A percentile compares a stretch with the other conserved stretches of the same genome.
Conservation (phyloP, 2,797 vertebrate genomes). For the Enteromius viviparus region DNA sequence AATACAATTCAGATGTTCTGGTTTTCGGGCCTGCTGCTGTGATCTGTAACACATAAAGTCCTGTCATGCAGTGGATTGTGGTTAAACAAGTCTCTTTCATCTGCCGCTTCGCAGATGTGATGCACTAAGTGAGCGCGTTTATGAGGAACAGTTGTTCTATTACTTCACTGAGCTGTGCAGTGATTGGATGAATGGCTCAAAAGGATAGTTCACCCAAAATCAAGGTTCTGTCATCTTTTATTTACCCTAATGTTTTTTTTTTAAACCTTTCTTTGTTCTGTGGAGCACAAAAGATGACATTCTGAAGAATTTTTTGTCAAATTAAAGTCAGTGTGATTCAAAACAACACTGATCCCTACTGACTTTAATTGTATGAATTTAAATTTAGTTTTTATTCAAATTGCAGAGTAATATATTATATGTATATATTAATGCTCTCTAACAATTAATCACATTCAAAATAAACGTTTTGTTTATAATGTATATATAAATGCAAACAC, state of each 20-base stretch:
- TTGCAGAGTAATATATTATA: no score
- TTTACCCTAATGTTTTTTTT: not conserved
- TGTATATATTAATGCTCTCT: no score
- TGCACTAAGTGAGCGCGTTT: slow-evolving; percentile 6
- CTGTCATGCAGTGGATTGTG: slow-evolving; percentile 36
- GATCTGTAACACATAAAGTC: slow-evolving; percentile 37
- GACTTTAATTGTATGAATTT: not conserved
- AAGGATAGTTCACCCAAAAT: not conserved
- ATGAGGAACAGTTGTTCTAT: slow-evolving; percentile 42
- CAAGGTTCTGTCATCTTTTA: not conserved
- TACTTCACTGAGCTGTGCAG: slow-evolving; percentile 19
- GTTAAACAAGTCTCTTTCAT: slow-evolving; percentile 42
- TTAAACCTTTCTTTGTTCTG: not conserved
- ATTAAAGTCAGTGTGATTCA: not conserved
- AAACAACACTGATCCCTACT: not conserved
- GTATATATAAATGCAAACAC: no score
- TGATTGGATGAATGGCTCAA: slow-evolving; percentile 17
- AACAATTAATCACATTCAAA: no score
- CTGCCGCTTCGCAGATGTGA: not conserved
- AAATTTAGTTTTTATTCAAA: no score
- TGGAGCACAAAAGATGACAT: not conserved
- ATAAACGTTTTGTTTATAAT: no score
- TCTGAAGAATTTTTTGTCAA: not conserved
- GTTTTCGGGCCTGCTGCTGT: slow-evolving; percentile 15
- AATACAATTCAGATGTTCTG: slow-evolving; percentile 3